Evolutionary conservation across 2,888 invertebrate genomes (phyloP), one percentile per base, ranked within the genome.

Genomic region (Catocala sponsa): DNA sequence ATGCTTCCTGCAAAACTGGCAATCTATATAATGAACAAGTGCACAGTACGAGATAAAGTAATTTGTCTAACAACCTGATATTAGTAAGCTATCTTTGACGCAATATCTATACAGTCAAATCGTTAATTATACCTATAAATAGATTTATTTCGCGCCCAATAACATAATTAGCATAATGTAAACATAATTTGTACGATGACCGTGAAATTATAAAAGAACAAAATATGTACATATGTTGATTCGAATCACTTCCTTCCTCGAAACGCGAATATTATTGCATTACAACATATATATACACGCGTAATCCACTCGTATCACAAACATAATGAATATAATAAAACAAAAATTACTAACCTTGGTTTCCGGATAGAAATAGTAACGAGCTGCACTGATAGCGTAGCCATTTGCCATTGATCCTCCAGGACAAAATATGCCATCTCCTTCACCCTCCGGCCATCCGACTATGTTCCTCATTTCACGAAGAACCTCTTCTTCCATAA

Each of bases 381-480:
- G 95, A 1, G 98, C 98, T 79, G 98, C 96, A 82, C 97, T 98
- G 62, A 98, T 97, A n/a, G 97, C 98, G 80, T 98, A 98, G 55
- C 98, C 98, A 85, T 98, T 98, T 5, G 98, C 97, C 79, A 98
- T 96, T 0, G 98, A 98, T 0, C 98, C 98, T 43, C 98, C 98
- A 0, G 98, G 98, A 82, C 97, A 97, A 87, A 98, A 98, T 62
- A 98, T 97, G 0, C 98, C 98, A 84, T 98, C 98, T 0, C 98
- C 98, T 25, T 95, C 91, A 0, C 97, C 97, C 55, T 96, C 93
- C 32, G 95, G 91, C 94, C 96, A 98, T 0, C 98, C 98, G 38
- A 98, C 96, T 53, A 98, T 96, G 49, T 92, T 92, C 55, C 98
- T 95, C 98, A 98, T 98, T 84, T 97, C 97, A 9, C 92, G 92